Percentiles rank a stretch among this genome's conserved stretches.
These are phyloP conservation scores for Pristionchus fissidentatus DNA, from an alignment of 2,888 invertebrate genomes.

Conservation along the genomic window DNA sequence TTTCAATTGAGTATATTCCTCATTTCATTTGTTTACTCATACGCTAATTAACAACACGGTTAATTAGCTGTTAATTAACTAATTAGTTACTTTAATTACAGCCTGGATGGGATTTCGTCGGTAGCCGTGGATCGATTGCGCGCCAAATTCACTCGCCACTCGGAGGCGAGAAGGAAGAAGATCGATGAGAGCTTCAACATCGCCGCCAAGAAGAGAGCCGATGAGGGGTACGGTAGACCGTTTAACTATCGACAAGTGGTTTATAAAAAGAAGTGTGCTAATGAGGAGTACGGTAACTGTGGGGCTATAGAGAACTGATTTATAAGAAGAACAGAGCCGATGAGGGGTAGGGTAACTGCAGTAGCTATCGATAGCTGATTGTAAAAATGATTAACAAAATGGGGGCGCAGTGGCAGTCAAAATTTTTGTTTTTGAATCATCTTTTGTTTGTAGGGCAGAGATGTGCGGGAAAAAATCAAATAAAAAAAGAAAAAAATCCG, in stretches of 20 bases:
- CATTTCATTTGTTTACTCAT: neutral
- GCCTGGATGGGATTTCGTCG: neutral
- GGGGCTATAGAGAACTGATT: no score
- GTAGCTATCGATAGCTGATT: no score
- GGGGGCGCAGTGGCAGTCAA: no score
- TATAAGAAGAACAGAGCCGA: no score
- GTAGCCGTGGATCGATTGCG: slow-evolving; percentile 43
- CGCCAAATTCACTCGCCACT: slow-evolving; percentile 41
- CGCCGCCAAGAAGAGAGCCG: slow-evolving; percentile 33
- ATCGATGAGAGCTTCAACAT: slow-evolving; percentile 49
- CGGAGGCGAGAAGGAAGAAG: slow-evolving; percentile 44
- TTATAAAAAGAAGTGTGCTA: no score
- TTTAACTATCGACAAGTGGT: neutral
- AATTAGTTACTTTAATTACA: neutral
- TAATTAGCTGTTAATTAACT: neutral
- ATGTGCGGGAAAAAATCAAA: no score
- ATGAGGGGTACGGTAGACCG: slow-evolving; percentile 11
- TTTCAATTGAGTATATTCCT: neutral
- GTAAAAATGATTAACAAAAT: no score
- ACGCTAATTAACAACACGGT: neutral
- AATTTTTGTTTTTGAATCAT: no score
- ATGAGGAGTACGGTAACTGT: no score
- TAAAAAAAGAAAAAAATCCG: no score
- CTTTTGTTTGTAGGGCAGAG: no score
- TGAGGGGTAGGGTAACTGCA: no score